Base-by-base conservation (phyloP, 2,797 vertebrate species). In the Pyrocephalus nanus region DNA sequence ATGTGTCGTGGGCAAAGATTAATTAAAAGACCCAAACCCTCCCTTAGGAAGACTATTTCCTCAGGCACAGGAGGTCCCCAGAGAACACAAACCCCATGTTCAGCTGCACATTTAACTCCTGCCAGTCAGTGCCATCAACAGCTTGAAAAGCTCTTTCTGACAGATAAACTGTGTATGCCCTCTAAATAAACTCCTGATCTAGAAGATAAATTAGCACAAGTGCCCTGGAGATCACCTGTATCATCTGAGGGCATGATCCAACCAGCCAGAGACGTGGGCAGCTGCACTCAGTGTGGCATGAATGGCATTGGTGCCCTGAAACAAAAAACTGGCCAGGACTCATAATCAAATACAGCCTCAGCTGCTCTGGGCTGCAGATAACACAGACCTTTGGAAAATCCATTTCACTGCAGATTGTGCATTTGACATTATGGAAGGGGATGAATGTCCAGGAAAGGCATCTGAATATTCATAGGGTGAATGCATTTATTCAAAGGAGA, bases 401-500 rank as follows among this genome's bases (percentile, higher is more conserved):
- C 26, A 38, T 74, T 83, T 77, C 62, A 71, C 32, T 71, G 61
- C 51, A 66, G 74, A 47, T 20, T 79, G 54, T 64, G 69, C 30
- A 53, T 80, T 79, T 55, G 36, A 15, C 50, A 48, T 72, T 45
- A 54, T 3, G 18, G 73, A 90, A 89, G 50, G 57, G 62, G 67
- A 88, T 55, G n/a, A 78, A 75, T 69, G 55, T 25, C 69, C 64
- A 95, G 48, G 14, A 38, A 79, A 81, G 66, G 50, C 36, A 67
- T 32, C n/a, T 86, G 62, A 94, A 82, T 90, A 83, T 93, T 88
- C 40, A 76, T 3, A 91, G 51, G 51, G 43, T 90, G 61, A 88
- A 61, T 32, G 30, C 6, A 92, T 53, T 84, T 88, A 81, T 53
- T 86, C 82, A 77, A 62, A 81, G 50, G 16, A 90, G 51, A 77